Evolutionary conservation across 2,888 invertebrate genomes (phyloP).

Genomic region (Polyommatus icarus): DNA sequence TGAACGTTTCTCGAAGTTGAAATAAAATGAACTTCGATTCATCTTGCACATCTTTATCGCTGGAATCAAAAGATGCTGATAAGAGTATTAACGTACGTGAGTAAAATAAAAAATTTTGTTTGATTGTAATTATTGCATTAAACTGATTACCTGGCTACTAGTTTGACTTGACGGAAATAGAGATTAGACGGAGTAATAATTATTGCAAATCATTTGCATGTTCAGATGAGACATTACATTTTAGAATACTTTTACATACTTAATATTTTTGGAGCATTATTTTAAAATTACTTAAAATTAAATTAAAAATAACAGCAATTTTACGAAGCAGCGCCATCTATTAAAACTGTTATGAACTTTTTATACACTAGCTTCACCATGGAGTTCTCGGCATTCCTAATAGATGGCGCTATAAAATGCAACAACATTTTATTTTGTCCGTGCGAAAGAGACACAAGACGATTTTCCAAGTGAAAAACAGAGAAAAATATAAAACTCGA

Average conservation of each 20-base stretch:
- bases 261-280: neutral
- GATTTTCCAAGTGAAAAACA: constrained; percentile 21
- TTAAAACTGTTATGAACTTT: neutral
- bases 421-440: neutral
- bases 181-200: neutral
- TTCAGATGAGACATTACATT: neutral
- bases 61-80: constrained; percentile 4
- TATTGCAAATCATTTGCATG: neutral
- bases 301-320: neutral
- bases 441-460: constrained; percentile 8
- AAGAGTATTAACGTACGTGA: neutral
- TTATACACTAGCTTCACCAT: neutral
- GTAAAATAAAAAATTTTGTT: constrained; percentile 2
- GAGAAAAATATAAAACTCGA: constrained; percentile 28
- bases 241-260: too few relatives aligned
- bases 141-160: too few relatives aligned
- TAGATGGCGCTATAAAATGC: constrained; percentile 21
- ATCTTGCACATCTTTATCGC: neutral
- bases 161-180: neutral
- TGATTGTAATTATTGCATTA: neutral
- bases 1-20: neutral
- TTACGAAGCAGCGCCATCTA: neutral
- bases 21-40: constrained; percentile 2
- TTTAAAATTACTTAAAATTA: neutral
- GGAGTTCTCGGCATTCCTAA: neutral